Base-by-base conservation (phyloP, 1,140 invertebrate species). In the Drosophila parabipectinata region DNA sequence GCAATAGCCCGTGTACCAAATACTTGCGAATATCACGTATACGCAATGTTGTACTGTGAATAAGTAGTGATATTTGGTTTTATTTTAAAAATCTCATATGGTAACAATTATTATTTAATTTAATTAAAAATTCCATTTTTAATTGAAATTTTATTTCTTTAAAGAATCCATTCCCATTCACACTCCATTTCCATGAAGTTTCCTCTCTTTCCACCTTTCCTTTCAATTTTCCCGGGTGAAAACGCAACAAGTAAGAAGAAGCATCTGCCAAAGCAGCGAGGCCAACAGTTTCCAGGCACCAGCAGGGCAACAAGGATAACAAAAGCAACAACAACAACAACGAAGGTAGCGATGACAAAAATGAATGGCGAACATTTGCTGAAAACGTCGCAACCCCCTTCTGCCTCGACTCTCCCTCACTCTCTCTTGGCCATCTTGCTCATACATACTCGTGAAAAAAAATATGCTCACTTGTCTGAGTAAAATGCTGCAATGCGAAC, bases 401-500 rank as follows among this genome's bases (percentile, higher is more conserved):
- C 18, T 48, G 30, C 47, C 48, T 1, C n/a, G 32, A 47, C 48
- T 48, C 28, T 14, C 57, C 47, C 8, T 34, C 10, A 4, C 14
- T 2, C n/a, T 44, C 28, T 54, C 39, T 32, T 7, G 10, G 45
- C 15, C 59, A 59, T 8, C 10, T 59, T 50, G 48, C 73, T 45
- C 34, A 37, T 37, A 37, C 54, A 18, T 44, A 26, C 30, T 32
- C 18, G 12, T 37, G 14, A n/a, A 10, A 47, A 21, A 34, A 37
- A 54, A 37, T 56, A 15, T 48, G 52, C 32, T 56, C 30, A 37
- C 51, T 82, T 81, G 68, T 69, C 56, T 71, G 80, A 56, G 69
- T 84, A 85, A 87, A 87, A 83, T 88, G 82, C 82, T 87, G 82
- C 82, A 87, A 79, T 87, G 82, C 56, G 71, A 82, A 75, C 61